Conservation (phyloP, 2,888 invertebrate genomes). For the Calliphora vomitoria region DNA sequence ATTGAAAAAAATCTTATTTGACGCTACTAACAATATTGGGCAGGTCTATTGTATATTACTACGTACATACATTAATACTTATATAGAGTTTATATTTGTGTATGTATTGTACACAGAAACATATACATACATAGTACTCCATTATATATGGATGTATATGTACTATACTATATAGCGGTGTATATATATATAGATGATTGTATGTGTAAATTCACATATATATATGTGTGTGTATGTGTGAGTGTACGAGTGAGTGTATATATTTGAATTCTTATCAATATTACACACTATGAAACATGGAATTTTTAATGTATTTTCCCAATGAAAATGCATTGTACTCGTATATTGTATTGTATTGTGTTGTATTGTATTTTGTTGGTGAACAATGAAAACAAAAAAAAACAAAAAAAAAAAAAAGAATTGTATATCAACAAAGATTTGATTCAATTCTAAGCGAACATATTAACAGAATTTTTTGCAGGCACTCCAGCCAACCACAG, state of each 20-base stretch:
- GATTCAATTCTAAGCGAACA: conserved; percentile 74
- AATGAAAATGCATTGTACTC: conserved; percentile 70
- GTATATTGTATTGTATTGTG: conserved; percentile 62
- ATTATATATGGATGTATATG: not conserved
- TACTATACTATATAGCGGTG: not conserved
- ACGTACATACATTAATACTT: not conserved
- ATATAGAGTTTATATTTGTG: not conserved
- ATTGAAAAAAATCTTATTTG: too few relatives aligned
- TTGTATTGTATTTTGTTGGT: conserved; percentile 63
- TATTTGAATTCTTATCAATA: conserved; percentile 69
- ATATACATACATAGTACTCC: not conserved
- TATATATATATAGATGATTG: not conserved
- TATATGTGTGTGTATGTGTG: conserved; percentile 15
- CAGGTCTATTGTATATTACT: not conserved
- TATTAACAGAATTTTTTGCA: conserved; percentile 78
- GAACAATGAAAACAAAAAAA: conserved; percentile 33
- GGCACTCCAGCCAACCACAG: conserved; percentile 82
- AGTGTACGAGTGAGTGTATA: conserved; percentile 16
- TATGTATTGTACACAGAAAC: not conserved
- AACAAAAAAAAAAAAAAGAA: not conserved
- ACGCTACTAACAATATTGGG: not conserved
- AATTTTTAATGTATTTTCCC: conserved; percentile 68
- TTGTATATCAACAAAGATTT: conserved; percentile 69
- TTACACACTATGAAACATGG: conserved; percentile 70
- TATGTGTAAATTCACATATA: conserved; percentile 16